Conservation (phyloP, 2,113 vertebrate genomes). For the Phrynosoma blainvillii region DNA sequence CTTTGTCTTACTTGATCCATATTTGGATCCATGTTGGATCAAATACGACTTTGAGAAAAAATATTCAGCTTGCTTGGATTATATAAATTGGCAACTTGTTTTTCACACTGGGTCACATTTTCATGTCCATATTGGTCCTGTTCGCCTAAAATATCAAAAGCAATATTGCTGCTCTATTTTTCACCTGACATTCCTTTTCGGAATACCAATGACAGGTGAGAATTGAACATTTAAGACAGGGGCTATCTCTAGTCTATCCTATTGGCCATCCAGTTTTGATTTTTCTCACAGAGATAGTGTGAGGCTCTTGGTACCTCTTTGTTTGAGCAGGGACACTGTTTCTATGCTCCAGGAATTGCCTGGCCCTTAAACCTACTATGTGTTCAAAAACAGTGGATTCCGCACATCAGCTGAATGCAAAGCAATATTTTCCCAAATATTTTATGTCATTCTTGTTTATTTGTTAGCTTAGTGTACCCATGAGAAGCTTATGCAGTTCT, state of each 20-base stretch:
- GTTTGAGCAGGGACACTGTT: background rate
- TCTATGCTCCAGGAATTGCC: too few relatives aligned
- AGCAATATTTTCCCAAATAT: background rate
- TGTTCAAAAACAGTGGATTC: too few relatives aligned
- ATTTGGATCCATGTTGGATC: background rate
- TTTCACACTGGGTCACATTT: constrained; percentile 34
- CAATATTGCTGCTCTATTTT: background rate
- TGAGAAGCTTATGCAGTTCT: background rate
- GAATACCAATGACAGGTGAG: too few relatives aligned
- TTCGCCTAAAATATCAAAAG: background rate
- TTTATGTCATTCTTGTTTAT: background rate
- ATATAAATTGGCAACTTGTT: background rate
- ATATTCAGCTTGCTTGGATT: background rate
- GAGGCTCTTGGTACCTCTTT: background rate
- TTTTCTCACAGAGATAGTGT: too few relatives aligned
- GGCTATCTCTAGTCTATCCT: background rate
- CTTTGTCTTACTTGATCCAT: too few relatives aligned
- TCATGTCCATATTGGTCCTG: constrained; percentile 45
- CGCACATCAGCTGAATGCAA: background rate
- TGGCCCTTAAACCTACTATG: too few relatives aligned
- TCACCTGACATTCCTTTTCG: too few relatives aligned
- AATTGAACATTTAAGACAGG: background rate
- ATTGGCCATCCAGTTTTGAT: too few relatives aligned
- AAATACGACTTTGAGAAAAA: background rate
- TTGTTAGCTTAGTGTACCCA: background rate